A percentile compares a stretch with the other conserved stretches of the same genome.
These are phyloP conservation scores for Antennarius maculatus DNA, from an alignment of 2,797 vertebrate genomes.

Conservation along the genomic window DNA sequence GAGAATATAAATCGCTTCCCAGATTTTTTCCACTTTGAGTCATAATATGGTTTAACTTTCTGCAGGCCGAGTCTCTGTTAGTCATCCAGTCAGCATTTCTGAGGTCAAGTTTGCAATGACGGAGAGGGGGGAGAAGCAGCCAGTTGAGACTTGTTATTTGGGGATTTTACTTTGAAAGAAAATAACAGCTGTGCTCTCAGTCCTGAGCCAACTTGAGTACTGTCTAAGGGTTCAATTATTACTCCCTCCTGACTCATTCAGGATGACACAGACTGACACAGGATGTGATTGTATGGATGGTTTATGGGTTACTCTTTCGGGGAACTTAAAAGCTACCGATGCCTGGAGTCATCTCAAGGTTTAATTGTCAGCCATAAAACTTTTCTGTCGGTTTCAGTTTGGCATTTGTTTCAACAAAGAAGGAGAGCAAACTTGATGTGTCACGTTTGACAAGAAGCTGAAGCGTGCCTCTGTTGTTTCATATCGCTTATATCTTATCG, in stretches of 20 bases:
- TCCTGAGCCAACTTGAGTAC: slow-evolving; percentile 41
- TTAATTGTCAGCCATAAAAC: slow-evolving; percentile 36
- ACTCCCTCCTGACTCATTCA: slow-evolving; percentile 61
- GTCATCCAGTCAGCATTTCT: slow-evolving; percentile 70
- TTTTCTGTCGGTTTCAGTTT: slow-evolving; percentile 10
- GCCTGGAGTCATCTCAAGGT: slow-evolving; percentile 42
- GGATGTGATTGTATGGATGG: slow-evolving; percentile 48
- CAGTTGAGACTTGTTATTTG: slow-evolving; percentile 72
- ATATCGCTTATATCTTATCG: slow-evolving; percentile 21
- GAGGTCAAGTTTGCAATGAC: slow-evolving; percentile 68
- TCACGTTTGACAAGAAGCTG: slow-evolving; percentile 26
- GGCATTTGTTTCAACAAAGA: slow-evolving; percentile 8
- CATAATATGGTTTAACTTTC: slow-evolving; percentile 54
- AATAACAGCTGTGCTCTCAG: slow-evolving; percentile 60
- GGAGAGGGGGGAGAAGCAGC: slow-evolving; percentile 54
- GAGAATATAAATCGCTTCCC: slow-evolving; percentile 52
- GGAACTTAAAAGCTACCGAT: slow-evolving; percentile 34
- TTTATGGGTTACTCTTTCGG: slow-evolving; percentile 46
- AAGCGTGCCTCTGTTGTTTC: slow-evolving; percentile 22
- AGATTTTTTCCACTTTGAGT: slow-evolving; percentile 54
- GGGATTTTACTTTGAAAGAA: slow-evolving; percentile 64
- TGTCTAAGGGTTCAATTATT: slow-evolving; percentile 52
- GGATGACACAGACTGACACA: slow-evolving; percentile 55
- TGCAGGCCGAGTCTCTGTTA: slow-evolving; percentile 54
- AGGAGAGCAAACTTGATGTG: slow-evolving; percentile 9